Evolutionary conservation across 2,797 vertebrate species (phyloP).

Genomic region (Gallirallus australis): DNA sequence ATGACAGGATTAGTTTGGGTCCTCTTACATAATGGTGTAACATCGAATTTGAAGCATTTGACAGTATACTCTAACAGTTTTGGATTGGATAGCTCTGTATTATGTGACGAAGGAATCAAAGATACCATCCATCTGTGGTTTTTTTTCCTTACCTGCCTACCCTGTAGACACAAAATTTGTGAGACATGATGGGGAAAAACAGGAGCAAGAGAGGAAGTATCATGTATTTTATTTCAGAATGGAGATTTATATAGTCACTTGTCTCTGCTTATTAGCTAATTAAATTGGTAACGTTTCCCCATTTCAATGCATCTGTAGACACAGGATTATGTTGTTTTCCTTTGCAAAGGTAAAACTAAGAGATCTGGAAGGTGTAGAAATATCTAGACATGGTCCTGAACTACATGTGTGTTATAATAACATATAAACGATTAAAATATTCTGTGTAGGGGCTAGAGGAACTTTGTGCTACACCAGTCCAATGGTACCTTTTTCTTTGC

Average conservation of each 20-base stretch:
- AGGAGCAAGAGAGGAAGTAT: background rate
- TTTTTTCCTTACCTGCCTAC: background rate
- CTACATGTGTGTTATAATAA: background rate
- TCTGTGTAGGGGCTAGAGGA: background rate
- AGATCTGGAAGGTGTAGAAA: background rate
- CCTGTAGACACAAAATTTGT: background rate
- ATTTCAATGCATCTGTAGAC: background rate
- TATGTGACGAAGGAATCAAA: background rate
- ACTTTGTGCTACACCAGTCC: background rate
- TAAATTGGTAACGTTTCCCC: background rate
- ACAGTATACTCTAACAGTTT: background rate
- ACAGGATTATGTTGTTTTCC: background rate
- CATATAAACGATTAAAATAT: background rate
- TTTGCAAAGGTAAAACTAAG: background rate
- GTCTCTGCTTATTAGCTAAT: background rate
- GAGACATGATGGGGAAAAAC: background rate
- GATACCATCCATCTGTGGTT: background rate
- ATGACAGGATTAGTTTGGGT: background rate
- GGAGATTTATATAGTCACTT: background rate
- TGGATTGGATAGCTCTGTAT: background rate
- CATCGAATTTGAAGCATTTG: background rate
- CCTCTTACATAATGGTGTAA: background rate
- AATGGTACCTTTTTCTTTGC: conserved; percentile 27
- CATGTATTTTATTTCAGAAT: background rate
- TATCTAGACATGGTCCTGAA: background rate